Percentiles rank a stretch among this genome's conserved stretches.
Evolutionary conservation across 2,888 invertebrate species (phyloP).

Genomic region (Chalcosyrphus nemorum): DNA sequence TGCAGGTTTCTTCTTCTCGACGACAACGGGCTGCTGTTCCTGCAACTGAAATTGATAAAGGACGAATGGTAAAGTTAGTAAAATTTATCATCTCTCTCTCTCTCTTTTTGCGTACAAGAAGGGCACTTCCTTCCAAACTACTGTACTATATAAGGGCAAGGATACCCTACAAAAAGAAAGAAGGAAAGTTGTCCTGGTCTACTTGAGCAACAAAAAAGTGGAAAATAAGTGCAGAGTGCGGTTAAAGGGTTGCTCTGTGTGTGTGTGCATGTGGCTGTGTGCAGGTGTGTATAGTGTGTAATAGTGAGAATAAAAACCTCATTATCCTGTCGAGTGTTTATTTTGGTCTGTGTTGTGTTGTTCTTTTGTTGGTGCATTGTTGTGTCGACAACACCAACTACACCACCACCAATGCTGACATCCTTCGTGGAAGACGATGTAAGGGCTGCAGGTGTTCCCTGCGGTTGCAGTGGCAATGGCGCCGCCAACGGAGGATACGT

Average conservation of each 20-base stretch:
- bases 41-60: conserved; percentile 54
- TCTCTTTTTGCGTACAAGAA: conserved; percentile 20
- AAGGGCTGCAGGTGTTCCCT: conserved; percentile 67
- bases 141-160: conserved; percentile 6
- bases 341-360: conserved; percentile 44
- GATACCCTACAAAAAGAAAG: conserved; percentile 22
- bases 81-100: conserved; percentile 36
- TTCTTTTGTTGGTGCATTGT: conserved; percentile 35
- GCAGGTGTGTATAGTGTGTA: conserved; percentile 6
- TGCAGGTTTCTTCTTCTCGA: conserved; percentile 40
- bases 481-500: conserved; percentile 54
- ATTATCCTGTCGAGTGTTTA: conserved; percentile 63
- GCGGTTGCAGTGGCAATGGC: conserved; percentile 75
- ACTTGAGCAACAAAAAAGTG: conserved; percentile 17
- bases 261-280: conserved; percentile 15
- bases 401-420: conserved; percentile 4
- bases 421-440: conserved; percentile 33
- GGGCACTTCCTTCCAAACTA: conserved; percentile 3
- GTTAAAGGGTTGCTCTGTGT: too few relatives aligned
- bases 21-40: conserved; percentile 6
- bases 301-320: conserved; percentile 59
- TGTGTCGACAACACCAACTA: conserved; percentile 13
- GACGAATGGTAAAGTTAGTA: conserved; percentile 44
- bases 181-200: conserved; percentile 13
- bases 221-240: conserved; percentile 18